Evolutionary conservation across 2,113 vertebrate species (phyloP).

Genomic region (Mellivora capensis): DNA sequence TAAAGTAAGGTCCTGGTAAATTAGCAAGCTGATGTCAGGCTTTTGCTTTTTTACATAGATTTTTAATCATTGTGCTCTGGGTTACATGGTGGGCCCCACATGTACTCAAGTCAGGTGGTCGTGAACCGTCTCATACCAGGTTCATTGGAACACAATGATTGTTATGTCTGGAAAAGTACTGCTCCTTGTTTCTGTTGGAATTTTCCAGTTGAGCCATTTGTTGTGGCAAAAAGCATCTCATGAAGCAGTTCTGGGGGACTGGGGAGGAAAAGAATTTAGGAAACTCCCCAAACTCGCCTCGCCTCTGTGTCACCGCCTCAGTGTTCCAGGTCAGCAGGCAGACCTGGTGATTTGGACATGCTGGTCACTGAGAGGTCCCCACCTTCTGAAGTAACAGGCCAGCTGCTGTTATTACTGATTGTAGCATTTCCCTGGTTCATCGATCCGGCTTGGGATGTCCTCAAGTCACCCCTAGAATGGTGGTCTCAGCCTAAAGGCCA

Average conservation of each 20-base stretch:
- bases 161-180: conserved; percentile 60
- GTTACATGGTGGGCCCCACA: background rate
- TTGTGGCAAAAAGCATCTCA: conserved; percentile 17
- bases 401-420: background rate
- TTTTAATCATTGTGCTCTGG: background rate
- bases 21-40: background rate
- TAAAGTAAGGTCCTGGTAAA: background rate
- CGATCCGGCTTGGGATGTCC: background rate
- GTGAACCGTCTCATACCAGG: background rate
- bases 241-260: conserved; percentile 17
- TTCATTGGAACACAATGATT: conserved; percentile 31
- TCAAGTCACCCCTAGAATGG: background rate
- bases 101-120: background rate
- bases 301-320: conserved; percentile 11
- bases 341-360: background rate
- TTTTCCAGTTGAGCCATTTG: conserved; percentile 59
- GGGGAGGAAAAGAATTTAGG: conserved; percentile 35
- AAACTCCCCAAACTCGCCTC: background rate
- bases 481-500: background rate
- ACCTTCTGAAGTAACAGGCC: background rate
- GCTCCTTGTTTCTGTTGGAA: conserved; percentile 39
- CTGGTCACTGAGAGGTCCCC: conserved; percentile 5
- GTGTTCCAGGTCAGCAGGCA: conserved; percentile 36
- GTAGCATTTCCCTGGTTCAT: background rate
- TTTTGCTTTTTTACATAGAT: background rate